Base-by-base conservation (phyloP, 2,113 vertebrate species). In the Lanius collurio region DNA sequence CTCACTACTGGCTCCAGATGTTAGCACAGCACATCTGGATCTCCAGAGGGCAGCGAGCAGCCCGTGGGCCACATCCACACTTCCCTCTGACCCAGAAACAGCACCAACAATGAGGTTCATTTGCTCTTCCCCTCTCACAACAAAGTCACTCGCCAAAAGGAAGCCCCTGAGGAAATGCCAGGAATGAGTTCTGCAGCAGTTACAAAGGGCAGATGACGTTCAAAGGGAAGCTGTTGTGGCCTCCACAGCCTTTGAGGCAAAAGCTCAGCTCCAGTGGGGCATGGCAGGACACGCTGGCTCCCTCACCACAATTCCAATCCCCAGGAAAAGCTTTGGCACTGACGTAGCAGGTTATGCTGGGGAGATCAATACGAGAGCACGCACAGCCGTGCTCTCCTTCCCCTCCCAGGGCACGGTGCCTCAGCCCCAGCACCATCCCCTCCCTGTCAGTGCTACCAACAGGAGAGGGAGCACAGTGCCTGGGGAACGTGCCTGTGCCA, bases 1-100 rank as follows among this genome's bases (percentile, higher is more conserved):
- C 10, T 3, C 63, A 35, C 90, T 27, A 0, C 81, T 57, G 56
- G 19, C 42, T 78, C 88, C 89, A 88, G 90, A 74, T 87, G 86
- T 76, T 49, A 31, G 4, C 65, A 41, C 37, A 22, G 64, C 74
- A 93, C 85, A 92, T 19, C 62, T 93, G 93, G 70, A 27, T 75
- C 78, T 46, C 60, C 1, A 2, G n/a, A 67, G 35, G 52, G 52
- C 52, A 42, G 28, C 0, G 4, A 80, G 57, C 85, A 68, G 81
- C 73, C 49, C 31, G 0, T 0, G 2, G 56, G 37, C 22, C 77
- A 60, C 30, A 9, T 0, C 63, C 63, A 20, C 21, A 0, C 44
- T 13, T 50, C 37, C 8, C 33, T 33, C 60, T 44, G n/a, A 37
- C 46, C 57, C 68, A 83, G 57, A 33, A 75, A 39, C 71, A 26